A percentile compares a stretch with the other conserved stretches of the same genome.
phyloP scores from a whole-genome alignment of 2,888 invertebrate species.

The Mesorhabditis belari region DNA sequence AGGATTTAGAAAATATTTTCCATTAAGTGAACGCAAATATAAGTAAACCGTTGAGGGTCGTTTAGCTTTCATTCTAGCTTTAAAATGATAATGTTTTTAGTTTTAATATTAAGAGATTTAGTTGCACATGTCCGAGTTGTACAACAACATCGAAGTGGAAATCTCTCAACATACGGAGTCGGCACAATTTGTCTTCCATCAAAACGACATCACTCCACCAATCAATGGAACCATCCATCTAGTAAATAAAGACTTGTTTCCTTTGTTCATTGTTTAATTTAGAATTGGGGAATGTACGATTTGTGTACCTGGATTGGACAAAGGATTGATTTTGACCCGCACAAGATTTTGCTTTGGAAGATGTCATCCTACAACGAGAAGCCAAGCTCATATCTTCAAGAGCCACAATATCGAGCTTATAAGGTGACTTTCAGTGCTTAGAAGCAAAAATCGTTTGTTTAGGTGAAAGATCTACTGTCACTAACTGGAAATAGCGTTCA shows the following conservation, averaged over 20 bases:
- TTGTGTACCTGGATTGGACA: constrained; percentile 28
- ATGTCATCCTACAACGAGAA: constrained; percentile 27
- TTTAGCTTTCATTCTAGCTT: not conserved
- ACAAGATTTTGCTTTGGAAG: constrained; percentile 36
- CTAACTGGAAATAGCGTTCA: constrained; percentile 18
- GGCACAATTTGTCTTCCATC: not conserved
- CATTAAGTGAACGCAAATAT: too few species aligned
- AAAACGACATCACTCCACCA: not conserved
- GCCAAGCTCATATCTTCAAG: constrained; percentile 16
- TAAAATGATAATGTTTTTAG: too few species aligned
- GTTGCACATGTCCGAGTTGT: constrained; percentile 55
- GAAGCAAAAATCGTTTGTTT: not conserved
- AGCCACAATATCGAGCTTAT: constrained; percentile 7
- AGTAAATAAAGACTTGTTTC: not conserved
- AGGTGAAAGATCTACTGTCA: constrained; percentile 15
- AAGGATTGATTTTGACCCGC: constrained; percentile 30
- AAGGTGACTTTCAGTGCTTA: too few species aligned
- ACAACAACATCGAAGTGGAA: constrained; percentile 71
- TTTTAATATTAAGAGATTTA: too few species aligned
- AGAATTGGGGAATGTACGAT: constrained; percentile 27
- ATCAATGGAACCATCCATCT: not conserved
- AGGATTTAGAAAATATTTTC: too few species aligned
- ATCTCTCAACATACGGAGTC: constrained; percentile 84
- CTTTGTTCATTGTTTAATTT: not conserved
- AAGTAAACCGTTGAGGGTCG: too few species aligned